Evolutionary conservation across 2,113 vertebrate species (phyloP).

Genomic region (Oryzias melastigma): DNA sequence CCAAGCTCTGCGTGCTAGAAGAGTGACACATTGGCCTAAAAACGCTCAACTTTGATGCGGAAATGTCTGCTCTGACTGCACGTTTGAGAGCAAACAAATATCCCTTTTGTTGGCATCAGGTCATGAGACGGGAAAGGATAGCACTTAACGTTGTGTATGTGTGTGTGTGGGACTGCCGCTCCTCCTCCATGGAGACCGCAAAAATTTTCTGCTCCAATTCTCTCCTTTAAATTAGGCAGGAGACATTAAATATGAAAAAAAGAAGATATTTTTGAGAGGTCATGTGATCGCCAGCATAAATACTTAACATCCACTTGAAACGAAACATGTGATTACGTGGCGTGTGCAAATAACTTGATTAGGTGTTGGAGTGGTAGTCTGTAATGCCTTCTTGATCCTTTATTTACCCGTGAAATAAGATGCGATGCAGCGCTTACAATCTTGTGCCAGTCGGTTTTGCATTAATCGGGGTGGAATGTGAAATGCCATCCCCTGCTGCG

Average conservation of each 20-base stretch:
- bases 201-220: conserved; percentile 77
- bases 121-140: conserved; percentile 30
- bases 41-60: conserved; percentile 6
- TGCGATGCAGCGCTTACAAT: conserved; percentile 49
- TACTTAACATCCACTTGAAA: conserved; percentile 62
- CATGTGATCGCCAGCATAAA: conserved; percentile 66
- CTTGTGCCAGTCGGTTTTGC: conserved; percentile 46
- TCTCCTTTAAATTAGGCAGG: conserved; percentile 73
- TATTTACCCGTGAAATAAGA: conserved; percentile 66
- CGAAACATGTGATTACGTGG: conserved; percentile 64
- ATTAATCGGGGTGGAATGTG: conserved; percentile 38
- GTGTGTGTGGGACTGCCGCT: conserved; percentile 42
- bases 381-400: conserved; percentile 57
- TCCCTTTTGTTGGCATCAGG: conserved; percentile 38
- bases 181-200: conserved; percentile 43
- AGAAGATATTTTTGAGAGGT: conserved; percentile 64
- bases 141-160: conserved; percentile 41
- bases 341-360: conserved; percentile 56
- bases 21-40: background rate
- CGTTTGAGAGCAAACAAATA: conserved; percentile 23
- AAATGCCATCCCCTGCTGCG: conserved; percentile 28
- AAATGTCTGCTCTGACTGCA: conserved; percentile 6
- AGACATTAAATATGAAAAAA: conserved; percentile 77
- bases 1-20: conserved; percentile 5
- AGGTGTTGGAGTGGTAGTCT: conserved; percentile 33